Percentiles rank a stretch among this genome's conserved stretches.
Conservation (phyloP, 23 tunicate genomes). For the Corella eumyota region DNA sequence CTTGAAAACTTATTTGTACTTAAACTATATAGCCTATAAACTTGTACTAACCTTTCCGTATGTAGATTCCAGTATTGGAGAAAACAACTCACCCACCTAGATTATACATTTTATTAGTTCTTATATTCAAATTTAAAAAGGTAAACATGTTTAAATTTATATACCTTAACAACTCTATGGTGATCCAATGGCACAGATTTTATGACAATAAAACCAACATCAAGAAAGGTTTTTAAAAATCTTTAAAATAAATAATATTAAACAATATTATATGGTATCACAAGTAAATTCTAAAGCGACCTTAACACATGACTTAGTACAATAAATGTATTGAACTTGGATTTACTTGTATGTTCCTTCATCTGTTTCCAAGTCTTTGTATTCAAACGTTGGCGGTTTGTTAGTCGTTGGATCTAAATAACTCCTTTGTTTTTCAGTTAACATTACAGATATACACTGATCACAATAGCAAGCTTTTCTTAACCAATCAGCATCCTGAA, state of each 20-base stretch:
- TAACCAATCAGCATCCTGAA: constrained; percentile 39
- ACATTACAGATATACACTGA: constrained; percentile 19
- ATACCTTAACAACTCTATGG: neutral
- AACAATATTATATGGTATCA: too few species aligned
- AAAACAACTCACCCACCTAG: constrained; percentile 20
- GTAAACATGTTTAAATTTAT: too few species aligned
- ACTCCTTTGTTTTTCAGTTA: constrained; percentile 5
- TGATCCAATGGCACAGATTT: neutral
- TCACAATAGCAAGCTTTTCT: constrained; percentile 50
- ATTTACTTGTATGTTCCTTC: too few species aligned
- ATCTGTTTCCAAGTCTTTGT: constrained; percentile 4
- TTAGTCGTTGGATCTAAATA: constrained; percentile 1
- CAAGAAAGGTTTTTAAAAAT: too few species aligned
- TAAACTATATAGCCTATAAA: neutral
- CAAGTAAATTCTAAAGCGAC: too few species aligned
- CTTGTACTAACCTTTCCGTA: constrained; percentile 34
- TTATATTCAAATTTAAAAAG: too few species aligned
- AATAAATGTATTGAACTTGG: too few species aligned
- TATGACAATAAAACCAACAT: neutral
- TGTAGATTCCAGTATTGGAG: constrained; percentile 15
- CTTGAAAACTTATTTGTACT: neutral
- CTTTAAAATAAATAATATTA: too few species aligned
- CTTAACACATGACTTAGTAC: too few species aligned
- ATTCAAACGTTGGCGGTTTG: constrained; percentile 21
- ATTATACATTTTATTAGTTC: neutral